phyloP scores from a whole-genome alignment of 2,888 invertebrate genomes.

The Xylota sylvarum region DNA sequence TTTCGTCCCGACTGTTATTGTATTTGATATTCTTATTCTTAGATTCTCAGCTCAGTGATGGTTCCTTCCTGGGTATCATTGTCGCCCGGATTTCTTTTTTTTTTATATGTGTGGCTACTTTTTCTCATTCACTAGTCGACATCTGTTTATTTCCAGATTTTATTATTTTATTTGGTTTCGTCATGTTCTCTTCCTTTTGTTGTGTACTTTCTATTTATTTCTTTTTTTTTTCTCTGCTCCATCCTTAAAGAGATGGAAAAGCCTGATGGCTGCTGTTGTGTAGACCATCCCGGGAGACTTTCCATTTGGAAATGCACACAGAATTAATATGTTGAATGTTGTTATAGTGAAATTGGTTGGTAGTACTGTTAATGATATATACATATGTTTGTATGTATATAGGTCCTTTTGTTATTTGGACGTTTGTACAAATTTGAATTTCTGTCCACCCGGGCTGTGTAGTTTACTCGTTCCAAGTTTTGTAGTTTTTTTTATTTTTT shows the following conservation, averaged over 20 bases:
- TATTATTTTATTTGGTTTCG: constrained; percentile 10
- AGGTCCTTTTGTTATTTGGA: constrained; percentile 28
- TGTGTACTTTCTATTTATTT: not conserved
- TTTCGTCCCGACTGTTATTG: not conserved
- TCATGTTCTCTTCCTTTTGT: constrained; percentile 1
- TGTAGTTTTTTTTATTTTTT: not conserved
- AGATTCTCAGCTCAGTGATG: not conserved
- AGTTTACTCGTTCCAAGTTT: not conserved
- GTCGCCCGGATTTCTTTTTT: not conserved
- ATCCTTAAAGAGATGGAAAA: not conserved
- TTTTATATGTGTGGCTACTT: not conserved
- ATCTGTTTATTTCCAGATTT: constrained; percentile 26
- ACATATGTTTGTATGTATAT: constrained; percentile 2
- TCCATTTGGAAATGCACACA: constrained; percentile 40
- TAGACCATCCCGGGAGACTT: constrained; percentile 1
- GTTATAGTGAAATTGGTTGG: constrained; percentile 49
- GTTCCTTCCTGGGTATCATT: not conserved
- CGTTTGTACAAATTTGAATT: constrained; percentile 63
- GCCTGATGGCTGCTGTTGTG: constrained; percentile 4
- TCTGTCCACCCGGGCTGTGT: constrained; percentile 45
- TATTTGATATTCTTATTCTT: not conserved
- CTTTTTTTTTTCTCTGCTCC: not conserved
- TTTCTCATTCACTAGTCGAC: constrained; percentile 9
- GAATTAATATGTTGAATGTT: constrained; percentile 59
- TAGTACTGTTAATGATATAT: constrained; percentile 43